These are phyloP conservation scores for Isurus oxyrinchus DNA, from an alignment of 2,113 vertebrate genomes.

Conservation along the genomic window DNA sequence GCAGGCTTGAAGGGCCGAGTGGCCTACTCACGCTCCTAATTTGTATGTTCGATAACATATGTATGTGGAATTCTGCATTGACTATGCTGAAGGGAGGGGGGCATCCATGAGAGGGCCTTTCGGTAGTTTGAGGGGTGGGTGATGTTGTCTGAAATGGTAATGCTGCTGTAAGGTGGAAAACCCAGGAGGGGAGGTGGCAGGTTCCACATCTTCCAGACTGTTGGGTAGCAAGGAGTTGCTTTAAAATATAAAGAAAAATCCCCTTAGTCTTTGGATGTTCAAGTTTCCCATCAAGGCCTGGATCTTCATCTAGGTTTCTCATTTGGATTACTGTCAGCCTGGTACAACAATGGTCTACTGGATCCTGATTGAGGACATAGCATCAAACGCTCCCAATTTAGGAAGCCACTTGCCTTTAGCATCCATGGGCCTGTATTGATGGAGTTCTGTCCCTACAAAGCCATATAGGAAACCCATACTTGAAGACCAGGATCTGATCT, in stretches of 20 bases:
- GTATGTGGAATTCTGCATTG: not conserved
- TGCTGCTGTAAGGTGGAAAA: not conserved
- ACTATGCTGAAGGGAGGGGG: not conserved
- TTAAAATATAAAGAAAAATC: not conserved
- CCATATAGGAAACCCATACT: not conserved
- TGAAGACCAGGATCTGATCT: not conserved
- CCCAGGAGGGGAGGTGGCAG: not conserved
- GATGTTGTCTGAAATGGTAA: not conserved
- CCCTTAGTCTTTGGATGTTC: not conserved
- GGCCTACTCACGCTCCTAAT: too few species aligned
- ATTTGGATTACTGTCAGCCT: not conserved
- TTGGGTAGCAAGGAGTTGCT: not conserved
- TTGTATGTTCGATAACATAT: too few species aligned
- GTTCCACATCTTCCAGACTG: not conserved
- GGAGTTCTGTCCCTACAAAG: not conserved
- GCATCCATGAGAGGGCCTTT: not conserved
- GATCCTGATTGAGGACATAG: not conserved
- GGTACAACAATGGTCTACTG: not conserved
- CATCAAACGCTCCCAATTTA: not conserved
- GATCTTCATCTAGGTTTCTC: not conserved
- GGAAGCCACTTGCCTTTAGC: not conserved
- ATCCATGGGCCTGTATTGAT: not conserved
- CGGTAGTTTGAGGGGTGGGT: not conserved
- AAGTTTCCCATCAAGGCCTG: not conserved
- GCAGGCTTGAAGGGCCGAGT: too few species aligned